Evolutionary conservation across 64 coral and sea anemone species (phyloP).

Genomic region (Pocillopora damicornis): DNA sequence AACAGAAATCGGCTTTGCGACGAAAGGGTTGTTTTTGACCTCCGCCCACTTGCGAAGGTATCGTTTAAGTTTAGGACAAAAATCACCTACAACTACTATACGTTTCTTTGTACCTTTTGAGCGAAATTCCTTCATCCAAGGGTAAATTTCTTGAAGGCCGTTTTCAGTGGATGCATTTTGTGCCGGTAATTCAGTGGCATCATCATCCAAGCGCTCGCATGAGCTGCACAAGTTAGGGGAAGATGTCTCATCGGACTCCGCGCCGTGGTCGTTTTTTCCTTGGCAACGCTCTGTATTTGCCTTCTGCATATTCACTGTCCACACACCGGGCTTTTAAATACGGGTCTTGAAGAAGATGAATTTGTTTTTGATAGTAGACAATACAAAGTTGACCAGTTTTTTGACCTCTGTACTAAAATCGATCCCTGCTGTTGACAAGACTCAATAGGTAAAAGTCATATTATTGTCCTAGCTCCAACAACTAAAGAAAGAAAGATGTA

Average conservation of each 20-base stretch:
- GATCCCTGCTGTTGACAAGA: conserved; percentile 15
- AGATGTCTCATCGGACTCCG: not conserved
- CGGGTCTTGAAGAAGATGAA: conserved; percentile 16
- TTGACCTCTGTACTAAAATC: conserved; percentile 25
- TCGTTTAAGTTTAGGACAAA: not conserved
- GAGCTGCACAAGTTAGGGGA: not conserved
- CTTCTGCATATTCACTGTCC: not conserved
- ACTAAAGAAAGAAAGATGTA: conserved; percentile 43
- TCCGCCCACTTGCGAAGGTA: not conserved
- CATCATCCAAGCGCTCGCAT: not conserved
- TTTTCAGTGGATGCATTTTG: not conserved
- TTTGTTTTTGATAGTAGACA: conserved; percentile 35
- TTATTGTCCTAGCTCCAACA: not conserved
- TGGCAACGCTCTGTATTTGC: not conserved
- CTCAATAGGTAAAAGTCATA: not conserved
- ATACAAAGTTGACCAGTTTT: conserved; percentile 32
- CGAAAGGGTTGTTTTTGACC: not conserved
- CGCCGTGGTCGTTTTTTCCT: not conserved
- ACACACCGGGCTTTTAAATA: conserved; percentile 10
- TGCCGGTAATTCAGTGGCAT: not conserved
- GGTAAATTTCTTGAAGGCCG: conserved; percentile 52
- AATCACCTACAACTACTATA: not conserved
- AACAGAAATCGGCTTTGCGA: not conserved
- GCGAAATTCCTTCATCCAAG: conserved; percentile 91
- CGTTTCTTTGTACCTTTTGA: conserved; percentile 68